Conservation (phyloP, 2,797 vertebrate genomes). For the Orestias chungarensis region DNA sequence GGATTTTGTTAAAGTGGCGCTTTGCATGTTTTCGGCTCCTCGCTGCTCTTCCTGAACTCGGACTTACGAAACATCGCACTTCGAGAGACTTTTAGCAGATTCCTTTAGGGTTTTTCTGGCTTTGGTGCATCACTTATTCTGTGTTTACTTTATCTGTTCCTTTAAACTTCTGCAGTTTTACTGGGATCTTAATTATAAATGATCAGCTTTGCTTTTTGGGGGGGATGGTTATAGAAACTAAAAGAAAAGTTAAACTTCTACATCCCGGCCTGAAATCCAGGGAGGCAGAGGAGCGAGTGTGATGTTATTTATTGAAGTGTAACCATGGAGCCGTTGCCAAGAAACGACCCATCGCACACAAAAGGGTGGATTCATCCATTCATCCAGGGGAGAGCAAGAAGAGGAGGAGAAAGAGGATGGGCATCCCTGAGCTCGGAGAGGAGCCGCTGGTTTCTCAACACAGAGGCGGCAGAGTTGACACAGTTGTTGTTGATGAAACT, state of each 20-base stretch:
- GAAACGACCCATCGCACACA: constrained; percentile 85
- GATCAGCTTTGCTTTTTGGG: too few relatives aligned
- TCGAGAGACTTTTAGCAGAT: background rate
- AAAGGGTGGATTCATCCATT: constrained; percentile 88
- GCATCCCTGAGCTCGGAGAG: constrained; percentile 64
- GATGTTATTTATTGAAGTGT: constrained; percentile 84
- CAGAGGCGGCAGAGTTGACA: constrained; percentile 48
- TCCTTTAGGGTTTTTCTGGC: background rate
- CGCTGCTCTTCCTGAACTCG: background rate
- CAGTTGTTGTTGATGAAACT: constrained; percentile 72
- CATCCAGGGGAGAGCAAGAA: constrained; percentile 53
- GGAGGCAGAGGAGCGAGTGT: constrained; percentile 60
- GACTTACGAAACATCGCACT: background rate
- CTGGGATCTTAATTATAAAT: too few relatives aligned
- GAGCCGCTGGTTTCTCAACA: constrained; percentile 41
- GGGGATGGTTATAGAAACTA: background rate
- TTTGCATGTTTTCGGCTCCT: background rate
- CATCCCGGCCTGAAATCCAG: constrained; percentile 45
- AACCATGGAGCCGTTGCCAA: constrained; percentile 84
- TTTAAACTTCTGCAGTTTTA: too few relatives aligned
- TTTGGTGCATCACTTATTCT: too few relatives aligned
- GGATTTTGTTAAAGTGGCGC: background rate
- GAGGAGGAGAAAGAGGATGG: constrained; percentile 55
- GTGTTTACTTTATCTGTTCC: too few relatives aligned
- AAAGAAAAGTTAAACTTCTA: constrained; percentile 16